These are phyloP conservation scores for Caranx melampygus DNA, from an alignment of 2,113 vertebrate species.

Conservation along the genomic window DNA sequence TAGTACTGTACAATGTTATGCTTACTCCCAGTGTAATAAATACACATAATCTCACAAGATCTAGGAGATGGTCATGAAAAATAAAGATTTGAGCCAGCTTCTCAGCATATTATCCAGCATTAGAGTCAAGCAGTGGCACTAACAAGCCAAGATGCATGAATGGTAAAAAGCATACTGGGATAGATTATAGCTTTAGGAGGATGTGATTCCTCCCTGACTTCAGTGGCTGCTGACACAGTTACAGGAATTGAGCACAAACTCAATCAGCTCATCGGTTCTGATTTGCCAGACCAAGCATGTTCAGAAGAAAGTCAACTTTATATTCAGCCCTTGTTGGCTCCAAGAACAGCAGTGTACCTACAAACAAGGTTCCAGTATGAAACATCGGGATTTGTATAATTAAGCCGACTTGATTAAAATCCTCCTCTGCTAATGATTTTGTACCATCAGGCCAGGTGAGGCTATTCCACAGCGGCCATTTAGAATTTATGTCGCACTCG, in stretches of 20 bases:
- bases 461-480: conserved; percentile 34
- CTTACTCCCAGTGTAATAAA: conserved; percentile 2
- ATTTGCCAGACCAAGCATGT: conserved; percentile 35
- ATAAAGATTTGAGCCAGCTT: not conserved
- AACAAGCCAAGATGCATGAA: not conserved
- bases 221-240: conserved; percentile 27
- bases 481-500: conserved; percentile 31
- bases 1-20: not conserved
- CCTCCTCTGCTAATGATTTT: conserved; percentile 45
- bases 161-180: conserved; percentile 1
- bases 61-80: not conserved
- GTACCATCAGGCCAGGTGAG: conserved; percentile 28
- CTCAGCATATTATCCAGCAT: not conserved
- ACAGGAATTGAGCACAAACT: conserved; percentile 45
- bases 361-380: conserved; percentile 62
- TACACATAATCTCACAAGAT: conserved; percentile 4
- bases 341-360: conserved; percentile 17
- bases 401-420: conserved; percentile 54
- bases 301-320: conserved; percentile 42
- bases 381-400: conserved; percentile 53
- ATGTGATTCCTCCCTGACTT: conserved; percentile 9
- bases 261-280: conserved; percentile 4
- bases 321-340: conserved; percentile 37
- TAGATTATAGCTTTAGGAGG: conserved; percentile 10
- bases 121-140: conserved; percentile 3